These are phyloP conservation scores for Cervus canadensis DNA, from an alignment of 2,113 vertebrate species.

Conservation along the genomic window DNA sequence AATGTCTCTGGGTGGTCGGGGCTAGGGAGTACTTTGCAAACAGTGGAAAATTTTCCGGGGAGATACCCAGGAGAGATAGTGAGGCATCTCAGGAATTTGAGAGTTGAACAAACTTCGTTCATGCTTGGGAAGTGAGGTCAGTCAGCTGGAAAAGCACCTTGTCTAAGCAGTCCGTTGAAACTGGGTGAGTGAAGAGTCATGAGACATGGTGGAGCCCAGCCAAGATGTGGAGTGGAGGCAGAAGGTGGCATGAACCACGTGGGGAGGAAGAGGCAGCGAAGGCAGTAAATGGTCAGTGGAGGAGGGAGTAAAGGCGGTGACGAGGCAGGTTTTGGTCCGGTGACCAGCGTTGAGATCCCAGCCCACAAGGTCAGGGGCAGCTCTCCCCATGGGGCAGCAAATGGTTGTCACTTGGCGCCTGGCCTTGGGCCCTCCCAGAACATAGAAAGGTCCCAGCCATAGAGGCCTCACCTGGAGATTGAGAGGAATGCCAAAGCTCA, in stretches of 20 bases:
- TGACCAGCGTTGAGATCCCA: not conserved
- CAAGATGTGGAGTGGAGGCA: not conserved
- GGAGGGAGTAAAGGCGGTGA: not conserved
- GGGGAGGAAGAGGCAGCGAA: not conserved
- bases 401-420: not conserved
- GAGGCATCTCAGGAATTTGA: slow-evolving; percentile 53
- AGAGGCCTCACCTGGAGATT: not conserved
- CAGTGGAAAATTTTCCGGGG: slow-evolving; percentile 16
- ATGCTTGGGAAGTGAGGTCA: not conserved
- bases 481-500: not conserved
- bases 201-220: not conserved
- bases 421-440: not conserved
- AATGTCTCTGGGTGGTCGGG: not conserved
- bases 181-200: not conserved
- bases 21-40: not conserved
- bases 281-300: not conserved
- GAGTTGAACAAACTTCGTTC: slow-evolving; percentile 47
- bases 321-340: not conserved
- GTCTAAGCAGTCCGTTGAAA: slow-evolving; percentile 8
- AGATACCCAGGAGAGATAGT: slow-evolving; percentile 36
- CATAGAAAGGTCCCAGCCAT: not conserved
- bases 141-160: slow-evolving; percentile 54
- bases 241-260: not conserved
- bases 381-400: not conserved
- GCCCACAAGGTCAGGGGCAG: not conserved